Evolutionary conservation across 2,888 invertebrate species (phyloP).

Genomic region (Noctua janthe): DNA sequence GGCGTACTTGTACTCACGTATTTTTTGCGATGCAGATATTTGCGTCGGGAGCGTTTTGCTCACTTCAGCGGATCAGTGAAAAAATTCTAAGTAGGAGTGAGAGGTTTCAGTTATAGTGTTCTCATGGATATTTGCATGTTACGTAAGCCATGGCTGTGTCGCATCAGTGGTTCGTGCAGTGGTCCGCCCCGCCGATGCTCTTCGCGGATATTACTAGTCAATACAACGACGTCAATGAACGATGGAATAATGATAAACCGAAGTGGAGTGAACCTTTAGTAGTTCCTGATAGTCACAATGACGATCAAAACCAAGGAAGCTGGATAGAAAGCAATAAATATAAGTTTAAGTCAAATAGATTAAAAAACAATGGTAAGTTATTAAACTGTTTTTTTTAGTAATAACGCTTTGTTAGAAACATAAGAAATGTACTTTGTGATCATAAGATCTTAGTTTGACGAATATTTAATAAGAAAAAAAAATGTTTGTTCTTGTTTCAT

Average conservation of each 20-base stretch:
- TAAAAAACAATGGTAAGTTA: slow-evolving; percentile 70
- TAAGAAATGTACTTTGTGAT: neutral
- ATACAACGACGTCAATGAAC: slow-evolving; percentile 78
- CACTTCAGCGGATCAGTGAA: slow-evolving; percentile 66
- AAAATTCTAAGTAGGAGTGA: slow-evolving; percentile 65
- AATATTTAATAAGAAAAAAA: neutral
- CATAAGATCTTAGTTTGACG: neutral
- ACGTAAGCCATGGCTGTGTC: slow-evolving; percentile 84
- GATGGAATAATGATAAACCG: slow-evolving; percentile 71
- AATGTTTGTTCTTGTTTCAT: neutral
- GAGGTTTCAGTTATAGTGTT: slow-evolving; percentile 62
- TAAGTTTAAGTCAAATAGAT: slow-evolving; percentile 52
- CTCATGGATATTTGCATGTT: slow-evolving; percentile 66
- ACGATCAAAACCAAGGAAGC: slow-evolving; percentile 51
- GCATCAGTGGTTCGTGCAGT: slow-evolving; percentile 89
- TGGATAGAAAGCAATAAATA: slow-evolving; percentile 51
- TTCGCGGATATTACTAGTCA: slow-evolving; percentile 81
- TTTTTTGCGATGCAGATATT: slow-evolving; percentile 73
- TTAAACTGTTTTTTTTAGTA: slow-evolving; percentile 1
- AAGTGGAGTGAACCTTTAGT: slow-evolving; percentile 65
- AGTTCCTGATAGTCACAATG: slow-evolving; percentile 55
- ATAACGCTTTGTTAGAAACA: neutral
- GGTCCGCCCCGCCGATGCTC: slow-evolving; percentile 83
- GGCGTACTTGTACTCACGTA: slow-evolving; percentile 77
- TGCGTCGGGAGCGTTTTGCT: slow-evolving; percentile 58